Evolutionary conservation across 2,888 invertebrate species (phyloP).

Genomic region (Drosophila birchii): DNA sequence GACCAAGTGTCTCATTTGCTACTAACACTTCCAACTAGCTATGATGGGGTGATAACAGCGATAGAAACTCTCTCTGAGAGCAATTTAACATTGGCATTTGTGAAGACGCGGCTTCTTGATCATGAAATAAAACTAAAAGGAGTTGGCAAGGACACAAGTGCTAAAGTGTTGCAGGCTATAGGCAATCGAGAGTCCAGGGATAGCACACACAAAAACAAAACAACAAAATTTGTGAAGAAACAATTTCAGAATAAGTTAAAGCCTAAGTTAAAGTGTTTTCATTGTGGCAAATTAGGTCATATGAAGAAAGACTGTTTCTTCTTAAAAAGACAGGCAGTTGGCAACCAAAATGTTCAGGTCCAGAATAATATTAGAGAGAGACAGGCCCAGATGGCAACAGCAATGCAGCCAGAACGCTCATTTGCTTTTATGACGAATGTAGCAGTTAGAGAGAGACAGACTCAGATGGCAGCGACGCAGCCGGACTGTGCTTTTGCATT

Average conservation of each 20-base stretch:
- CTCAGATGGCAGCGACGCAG: background rate
- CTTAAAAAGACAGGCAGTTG: no score
- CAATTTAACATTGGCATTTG: slow-evolving; percentile 54
- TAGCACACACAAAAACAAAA: no score
- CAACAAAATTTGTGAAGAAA: background rate
- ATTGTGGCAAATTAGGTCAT: no score
- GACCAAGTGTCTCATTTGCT: background rate
- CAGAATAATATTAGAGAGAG: slow-evolving; percentile 6
- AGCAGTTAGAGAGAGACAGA: slow-evolving; percentile 2
- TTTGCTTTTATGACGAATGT: background rate
- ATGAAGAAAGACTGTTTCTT: no score
- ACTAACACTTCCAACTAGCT: background rate
- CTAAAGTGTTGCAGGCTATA: slow-evolving; percentile 67
- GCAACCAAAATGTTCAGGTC: background rate
- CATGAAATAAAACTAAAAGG: slow-evolving; percentile 46
- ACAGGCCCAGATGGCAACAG: slow-evolving; percentile 4
- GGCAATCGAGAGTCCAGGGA: no score
- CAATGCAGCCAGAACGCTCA: slow-evolving; percentile 8
- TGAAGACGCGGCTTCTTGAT: slow-evolving; percentile 73
- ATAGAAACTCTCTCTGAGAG: slow-evolving; percentile 1
- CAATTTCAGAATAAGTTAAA: no score
- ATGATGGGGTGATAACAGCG: slow-evolving; percentile 1
- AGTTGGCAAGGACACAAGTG: slow-evolving; percentile 59
- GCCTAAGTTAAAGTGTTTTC: no score
- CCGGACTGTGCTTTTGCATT: background rate